These are phyloP conservation scores for Bujurquina vittata DNA, from an alignment of 2,113 vertebrate species.

Conservation along the genomic window DNA sequence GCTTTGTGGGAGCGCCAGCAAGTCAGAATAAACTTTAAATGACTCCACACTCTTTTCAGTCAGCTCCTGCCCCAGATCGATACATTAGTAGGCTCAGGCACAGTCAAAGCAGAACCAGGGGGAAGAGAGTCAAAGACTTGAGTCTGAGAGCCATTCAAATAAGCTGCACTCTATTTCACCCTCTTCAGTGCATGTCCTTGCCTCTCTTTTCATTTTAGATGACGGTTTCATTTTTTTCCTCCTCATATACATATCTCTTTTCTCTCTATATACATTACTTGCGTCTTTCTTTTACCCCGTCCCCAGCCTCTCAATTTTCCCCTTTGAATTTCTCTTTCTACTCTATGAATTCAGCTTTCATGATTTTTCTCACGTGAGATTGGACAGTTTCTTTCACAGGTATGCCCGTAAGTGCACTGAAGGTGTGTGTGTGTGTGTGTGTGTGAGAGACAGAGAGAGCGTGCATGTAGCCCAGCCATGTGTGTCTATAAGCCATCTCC, in stretches of 20 bases:
- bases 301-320: slow-evolving; percentile 19
- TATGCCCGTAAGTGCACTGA: not conserved
- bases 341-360: slow-evolving; percentile 18
- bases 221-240: slow-evolving; percentile 40
- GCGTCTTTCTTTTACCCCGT: slow-evolving; percentile 9
- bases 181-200: slow-evolving; percentile 39
- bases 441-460: not conserved
- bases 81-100: slow-evolving; percentile 36
- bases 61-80: slow-evolving; percentile 24
- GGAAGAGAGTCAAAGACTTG: slow-evolving; percentile 41
- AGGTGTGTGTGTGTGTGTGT: not conserved
- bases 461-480: slow-evolving; percentile 24
- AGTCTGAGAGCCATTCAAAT: slow-evolving; percentile 57
- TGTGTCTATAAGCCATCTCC: slow-evolving; percentile 57
- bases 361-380: slow-evolving; percentile 39
- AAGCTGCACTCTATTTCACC: slow-evolving; percentile 56
- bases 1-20: slow-evolving; percentile 16
- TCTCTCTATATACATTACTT: slow-evolving; percentile 27
- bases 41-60: slow-evolving; percentile 41
- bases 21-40: slow-evolving; percentile 60
- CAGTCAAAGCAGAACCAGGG: slow-evolving; percentile 43
- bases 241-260: slow-evolving; percentile 27
- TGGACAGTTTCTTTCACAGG: slow-evolving; percentile 42
- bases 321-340: slow-evolving; percentile 24
- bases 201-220: slow-evolving; percentile 32